These are phyloP conservation scores for Anguilla obscura DNA, from an alignment of 2,797 vertebrate species.

Conservation along the genomic window DNA sequence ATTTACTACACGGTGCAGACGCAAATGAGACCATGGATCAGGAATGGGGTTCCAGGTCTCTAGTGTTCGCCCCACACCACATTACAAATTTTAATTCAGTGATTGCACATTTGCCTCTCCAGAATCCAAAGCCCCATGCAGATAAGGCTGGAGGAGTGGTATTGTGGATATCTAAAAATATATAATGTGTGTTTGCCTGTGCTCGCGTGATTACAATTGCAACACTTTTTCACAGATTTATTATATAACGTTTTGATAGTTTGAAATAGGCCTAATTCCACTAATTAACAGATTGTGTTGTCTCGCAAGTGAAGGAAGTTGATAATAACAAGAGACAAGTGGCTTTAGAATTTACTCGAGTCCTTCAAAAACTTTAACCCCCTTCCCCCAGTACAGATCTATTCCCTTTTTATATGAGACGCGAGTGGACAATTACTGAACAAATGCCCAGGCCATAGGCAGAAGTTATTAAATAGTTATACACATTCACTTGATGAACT, in stretches of 20 bases:
- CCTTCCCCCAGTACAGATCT: not conserved
- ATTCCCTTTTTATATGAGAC: not conserved
- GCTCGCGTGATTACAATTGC: not conserved
- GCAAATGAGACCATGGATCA: not conserved
- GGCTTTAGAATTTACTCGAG: not conserved
- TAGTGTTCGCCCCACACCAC: not conserved
- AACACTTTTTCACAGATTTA: not conserved
- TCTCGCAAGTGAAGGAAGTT: not conserved
- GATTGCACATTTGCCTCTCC: not conserved
- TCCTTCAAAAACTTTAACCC: not conserved
- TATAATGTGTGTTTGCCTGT: not conserved
- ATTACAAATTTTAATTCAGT: not conserved
- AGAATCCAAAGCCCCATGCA: not conserved
- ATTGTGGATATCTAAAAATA: not conserved
- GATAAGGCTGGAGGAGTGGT: not conserved
- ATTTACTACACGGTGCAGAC: not conserved
- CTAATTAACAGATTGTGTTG: not conserved
- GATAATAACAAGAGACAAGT: not conserved
- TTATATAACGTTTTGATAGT: not conserved
- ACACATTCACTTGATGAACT: not conserved
- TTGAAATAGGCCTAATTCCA: not conserved
- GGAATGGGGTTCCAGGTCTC: not conserved
- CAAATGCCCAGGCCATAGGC: not conserved
- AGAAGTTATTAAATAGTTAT: not conserved
- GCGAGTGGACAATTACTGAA: constrained; percentile 5